A percentile compares a stretch with the other conserved stretches of the same genome.
phyloP scores from a whole-genome alignment of 2,797 vertebrate species.

The Peromyscus aztecus region DNA sequence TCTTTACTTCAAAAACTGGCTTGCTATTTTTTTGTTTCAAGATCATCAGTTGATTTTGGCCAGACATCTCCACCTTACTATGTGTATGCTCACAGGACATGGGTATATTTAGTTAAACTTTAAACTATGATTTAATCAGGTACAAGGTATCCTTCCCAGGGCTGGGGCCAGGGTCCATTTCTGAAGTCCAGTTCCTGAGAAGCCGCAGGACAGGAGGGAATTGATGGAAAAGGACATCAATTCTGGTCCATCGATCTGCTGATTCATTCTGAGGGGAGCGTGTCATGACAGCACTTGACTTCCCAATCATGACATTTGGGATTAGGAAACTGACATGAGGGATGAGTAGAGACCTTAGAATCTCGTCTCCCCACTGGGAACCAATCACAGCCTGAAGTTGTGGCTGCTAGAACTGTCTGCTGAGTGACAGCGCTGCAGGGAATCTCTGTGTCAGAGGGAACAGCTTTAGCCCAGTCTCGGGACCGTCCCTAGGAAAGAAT shows the following conservation, averaged over 20 bases:
- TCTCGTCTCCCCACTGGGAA: not conserved
- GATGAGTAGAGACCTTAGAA: not conserved
- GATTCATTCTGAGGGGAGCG: not conserved
- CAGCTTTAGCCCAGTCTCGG: not conserved
- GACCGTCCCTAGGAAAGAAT: not conserved
- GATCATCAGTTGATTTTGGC: not conserved
- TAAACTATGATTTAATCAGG: not conserved
- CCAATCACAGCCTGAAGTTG: too few species aligned
- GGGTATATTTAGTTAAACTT: not conserved
- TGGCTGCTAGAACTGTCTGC: not conserved
- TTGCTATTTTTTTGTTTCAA: not conserved
- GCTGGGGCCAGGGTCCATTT: not conserved
- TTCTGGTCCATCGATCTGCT: not conserved
- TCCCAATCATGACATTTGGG: not conserved
- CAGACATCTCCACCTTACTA: not conserved
- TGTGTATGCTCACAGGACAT: not conserved
- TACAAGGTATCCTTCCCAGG: not conserved
- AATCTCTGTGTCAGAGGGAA: not conserved
- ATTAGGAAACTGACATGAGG: not conserved
- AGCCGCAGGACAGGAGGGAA: not conserved
- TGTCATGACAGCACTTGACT: not conserved
- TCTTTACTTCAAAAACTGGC: not conserved
- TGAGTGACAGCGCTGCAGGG: not conserved
- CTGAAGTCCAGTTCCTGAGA: not conserved
- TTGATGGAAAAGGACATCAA: not conserved